Evolutionary conservation across 2,888 invertebrate genomes (phyloP), one percentile per base, ranked within the genome.

Genomic region (Marasmarcha lunaedactyla): DNA sequence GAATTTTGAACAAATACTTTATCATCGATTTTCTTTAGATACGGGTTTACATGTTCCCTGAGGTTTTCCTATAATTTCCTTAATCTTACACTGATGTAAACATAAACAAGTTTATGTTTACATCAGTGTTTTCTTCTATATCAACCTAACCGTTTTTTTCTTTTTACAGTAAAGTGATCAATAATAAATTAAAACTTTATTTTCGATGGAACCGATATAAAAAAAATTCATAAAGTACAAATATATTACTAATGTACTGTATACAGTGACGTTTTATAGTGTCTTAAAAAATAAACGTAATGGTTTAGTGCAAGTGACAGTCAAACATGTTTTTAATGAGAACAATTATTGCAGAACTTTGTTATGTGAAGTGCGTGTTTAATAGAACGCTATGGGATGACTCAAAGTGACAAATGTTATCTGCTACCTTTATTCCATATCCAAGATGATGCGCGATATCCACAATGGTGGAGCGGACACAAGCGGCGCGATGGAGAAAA

Each of bases 361-460:
- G 74, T 74, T 52, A 54, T 65, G 69, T 64, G 48, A 54, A 63
- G 71, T 71, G 67, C 77, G 78, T 69, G 48, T 69, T 59, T 54
- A 63, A 59, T 56, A 79, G 74, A 81, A 78, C 71, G 78, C 77
- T 83, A 81, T 83, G 83, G 81, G 79, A 83, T 83, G 83, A 81
- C 71, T 81, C 70, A 74, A 74, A 76, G 78, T 79, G 81, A 69
- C 71, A 71, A 73, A 81, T 81, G 78, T 72, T 68, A 63, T 63
- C 62, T 70, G 60, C 70, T 62, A 67, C 71, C 67, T 59, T 64
- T 69, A 70, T 46, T 73, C 65, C 73, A 60, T 60, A 63, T 65
- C 71, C 63, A 81, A 79, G 79, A 84, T 84, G 83, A 84, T 84
- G 83, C 83, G 78, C 68, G 84, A 81, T 62, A 74, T 81, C 61